Base-by-base conservation (phyloP, 2,888 invertebrate genomes). In the Tethea ocularis region DNA sequence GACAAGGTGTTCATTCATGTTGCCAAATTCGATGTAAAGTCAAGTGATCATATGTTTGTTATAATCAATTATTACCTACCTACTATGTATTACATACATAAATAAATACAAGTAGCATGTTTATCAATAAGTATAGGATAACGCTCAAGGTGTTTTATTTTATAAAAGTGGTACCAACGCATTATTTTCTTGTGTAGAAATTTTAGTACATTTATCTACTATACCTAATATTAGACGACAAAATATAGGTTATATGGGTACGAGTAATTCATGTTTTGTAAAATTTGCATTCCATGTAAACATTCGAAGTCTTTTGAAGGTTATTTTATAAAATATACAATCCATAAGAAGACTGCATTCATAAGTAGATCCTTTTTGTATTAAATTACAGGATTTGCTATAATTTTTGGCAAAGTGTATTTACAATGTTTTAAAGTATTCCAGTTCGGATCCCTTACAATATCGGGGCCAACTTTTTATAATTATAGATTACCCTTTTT, bases 1-100 rank as follows among this genome's bases (percentile, higher is more conserved):
- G 71, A 72, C 82, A 79, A 67, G 80, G 92, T 91, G 91, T 93
- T 92, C 90, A 91, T 88, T 78, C 84, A 83, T 80, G 89, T 87
- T 93, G 93, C 93, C 93, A 93, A 93, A 93, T 88, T 91, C 82
- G 81, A 75, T 89, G 83, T 92, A 87, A 85, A 85, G 80, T 82
- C 26, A 26, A 52, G 81, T 83, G 81, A 86, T 86, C 82, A 84
- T 84, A 82, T 83, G 77, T 86, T 85, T 83, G 84, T 82, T 88
- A 83, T 84, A 81, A 82, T 86, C 86, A 85, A 88, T 87, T 85
- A 86, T 84, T 84, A 87, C n/a, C n/a, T n/a, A n/a, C n/a, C n/a
- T n/a, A n/a, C 78, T 82, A 80, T 83, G 78, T 84, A 86, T 78
- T 81, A 80, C 77, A 74, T 72, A 72, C 71, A 74, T 81, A 77